Conservation (phyloP, 1,140 invertebrate genomes). For the Gonioctena quinquepunctata region DNA sequence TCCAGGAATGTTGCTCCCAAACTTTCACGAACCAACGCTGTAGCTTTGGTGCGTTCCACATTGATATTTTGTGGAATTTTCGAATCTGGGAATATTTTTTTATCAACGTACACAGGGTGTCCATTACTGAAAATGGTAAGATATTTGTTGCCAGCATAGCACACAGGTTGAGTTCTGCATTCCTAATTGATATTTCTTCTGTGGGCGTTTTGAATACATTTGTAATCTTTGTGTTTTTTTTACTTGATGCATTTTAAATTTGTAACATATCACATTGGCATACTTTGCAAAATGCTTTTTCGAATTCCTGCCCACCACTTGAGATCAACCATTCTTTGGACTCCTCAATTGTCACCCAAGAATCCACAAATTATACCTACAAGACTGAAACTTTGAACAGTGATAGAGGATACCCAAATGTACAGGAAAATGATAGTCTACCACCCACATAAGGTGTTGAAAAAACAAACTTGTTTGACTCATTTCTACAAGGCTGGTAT, state of each 20-base stretch:
- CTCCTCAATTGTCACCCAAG: background rate
- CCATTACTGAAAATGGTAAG: constrained; percentile 15
- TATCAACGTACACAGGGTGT: constrained; percentile 6
- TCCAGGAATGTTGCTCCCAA: background rate
- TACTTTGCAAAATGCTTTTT: background rate
- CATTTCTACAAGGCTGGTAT: too few species aligned
- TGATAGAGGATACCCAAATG: too few species aligned
- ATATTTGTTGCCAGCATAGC: constrained; percentile 17
- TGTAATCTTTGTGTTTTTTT: too few species aligned
- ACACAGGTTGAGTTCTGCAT: constrained; percentile 17
- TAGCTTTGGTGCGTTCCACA: constrained; percentile 5
- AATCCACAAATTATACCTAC: too few species aligned
- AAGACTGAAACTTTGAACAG: too few species aligned
- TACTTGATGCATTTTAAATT: background rate
- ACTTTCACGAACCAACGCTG: background rate
- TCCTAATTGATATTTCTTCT: background rate
- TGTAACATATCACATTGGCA: background rate
- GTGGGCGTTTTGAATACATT: background rate
- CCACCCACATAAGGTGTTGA: too few species aligned
- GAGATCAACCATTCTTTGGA: background rate
- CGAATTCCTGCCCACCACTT: background rate
- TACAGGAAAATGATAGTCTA: too few species aligned
- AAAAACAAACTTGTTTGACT: too few species aligned
- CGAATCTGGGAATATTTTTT: constrained; percentile 14
- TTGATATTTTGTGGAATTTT: constrained; percentile 9